Percentiles rank a stretch among this genome's conserved stretches.
Conservation (phyloP, 2,113 vertebrate genomes). For the Tupaia tana region DNA sequence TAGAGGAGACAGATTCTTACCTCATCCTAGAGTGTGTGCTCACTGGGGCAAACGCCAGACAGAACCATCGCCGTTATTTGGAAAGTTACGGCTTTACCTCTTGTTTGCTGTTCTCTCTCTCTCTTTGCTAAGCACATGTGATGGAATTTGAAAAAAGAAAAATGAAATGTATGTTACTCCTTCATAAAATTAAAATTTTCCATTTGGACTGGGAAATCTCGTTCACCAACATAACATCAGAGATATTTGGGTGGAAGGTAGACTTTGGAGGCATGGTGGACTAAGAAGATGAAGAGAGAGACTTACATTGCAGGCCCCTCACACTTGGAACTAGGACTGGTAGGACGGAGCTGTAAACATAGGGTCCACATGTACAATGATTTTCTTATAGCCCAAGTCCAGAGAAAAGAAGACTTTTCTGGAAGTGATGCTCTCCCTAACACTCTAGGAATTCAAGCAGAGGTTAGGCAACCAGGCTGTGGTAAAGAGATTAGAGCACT, state of each 20-base stretch:
- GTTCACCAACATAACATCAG: background rate
- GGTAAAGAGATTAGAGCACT: background rate
- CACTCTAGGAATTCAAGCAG: background rate
- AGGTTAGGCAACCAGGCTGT: background rate
- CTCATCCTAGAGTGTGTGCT: background rate
- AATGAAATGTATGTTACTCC: background rate
- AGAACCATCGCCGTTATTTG: background rate
- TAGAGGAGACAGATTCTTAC: background rate
- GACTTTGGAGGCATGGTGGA: background rate
- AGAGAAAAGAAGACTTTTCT: background rate
- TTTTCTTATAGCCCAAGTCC: background rate
- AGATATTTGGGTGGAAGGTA: background rate
- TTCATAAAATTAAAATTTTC: slow-evolving; percentile 5
- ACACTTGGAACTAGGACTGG: background rate
- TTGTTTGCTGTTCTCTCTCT: background rate
- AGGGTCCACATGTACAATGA: background rate
- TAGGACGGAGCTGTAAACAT: background rate
- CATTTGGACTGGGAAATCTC: background rate
- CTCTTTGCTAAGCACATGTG: background rate
- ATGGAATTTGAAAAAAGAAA: slow-evolving; percentile 22
- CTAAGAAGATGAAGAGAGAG: background rate
- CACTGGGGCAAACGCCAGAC: background rate
- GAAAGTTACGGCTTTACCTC: background rate
- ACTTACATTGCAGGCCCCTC: background rate
- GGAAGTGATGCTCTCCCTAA: background rate